Evolutionary conservation across 2,797 vertebrate genomes (phyloP).

Genomic region (Benthosema pterotum): DNA sequence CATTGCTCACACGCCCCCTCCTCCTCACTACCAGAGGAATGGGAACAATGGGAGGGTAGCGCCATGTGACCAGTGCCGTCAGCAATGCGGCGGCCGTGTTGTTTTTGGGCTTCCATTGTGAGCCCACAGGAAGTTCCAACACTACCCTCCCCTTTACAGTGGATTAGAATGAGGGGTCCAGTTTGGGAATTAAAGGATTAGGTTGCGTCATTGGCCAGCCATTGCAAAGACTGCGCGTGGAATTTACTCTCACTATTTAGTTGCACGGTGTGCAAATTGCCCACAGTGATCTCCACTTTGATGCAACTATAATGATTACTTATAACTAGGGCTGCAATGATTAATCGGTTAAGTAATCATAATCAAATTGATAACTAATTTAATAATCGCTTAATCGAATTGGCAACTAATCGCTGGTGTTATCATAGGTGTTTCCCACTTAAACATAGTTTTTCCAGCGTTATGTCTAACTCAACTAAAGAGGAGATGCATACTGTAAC

Average conservation of each 20-base stretch:
- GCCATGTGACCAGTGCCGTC: conserved; percentile 22
- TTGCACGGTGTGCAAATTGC: background rate
- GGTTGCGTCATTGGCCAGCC: conserved; percentile 11
- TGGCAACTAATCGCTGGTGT: too few relatives aligned
- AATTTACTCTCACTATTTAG: background rate
- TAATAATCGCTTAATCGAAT: too few relatives aligned
- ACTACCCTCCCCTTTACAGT: conserved; percentile 55
- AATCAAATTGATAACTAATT: too few relatives aligned
- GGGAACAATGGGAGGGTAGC: conserved; percentile 30
- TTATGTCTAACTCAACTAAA: too few relatives aligned
- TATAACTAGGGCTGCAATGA: too few relatives aligned
- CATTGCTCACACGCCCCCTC: background rate
- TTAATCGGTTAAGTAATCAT: too few relatives aligned
- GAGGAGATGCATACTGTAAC: too few relatives aligned
- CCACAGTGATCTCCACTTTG: too few relatives aligned
- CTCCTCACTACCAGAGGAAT: conserved; percentile 8
- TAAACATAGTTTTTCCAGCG: too few relatives aligned
- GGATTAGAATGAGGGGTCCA: conserved; percentile 51
- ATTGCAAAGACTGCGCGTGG: conserved; percentile 14
- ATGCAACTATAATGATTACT: too few relatives aligned
- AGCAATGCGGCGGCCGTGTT: conserved; percentile 55
- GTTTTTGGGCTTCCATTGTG: conserved; percentile 68
- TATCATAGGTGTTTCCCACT: too few relatives aligned
- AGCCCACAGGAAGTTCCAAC: conserved; percentile 46
- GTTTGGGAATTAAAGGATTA: conserved; percentile 65